Conservation (phyloP, 2,113 vertebrate genomes). For the Motacilla alba region DNA sequence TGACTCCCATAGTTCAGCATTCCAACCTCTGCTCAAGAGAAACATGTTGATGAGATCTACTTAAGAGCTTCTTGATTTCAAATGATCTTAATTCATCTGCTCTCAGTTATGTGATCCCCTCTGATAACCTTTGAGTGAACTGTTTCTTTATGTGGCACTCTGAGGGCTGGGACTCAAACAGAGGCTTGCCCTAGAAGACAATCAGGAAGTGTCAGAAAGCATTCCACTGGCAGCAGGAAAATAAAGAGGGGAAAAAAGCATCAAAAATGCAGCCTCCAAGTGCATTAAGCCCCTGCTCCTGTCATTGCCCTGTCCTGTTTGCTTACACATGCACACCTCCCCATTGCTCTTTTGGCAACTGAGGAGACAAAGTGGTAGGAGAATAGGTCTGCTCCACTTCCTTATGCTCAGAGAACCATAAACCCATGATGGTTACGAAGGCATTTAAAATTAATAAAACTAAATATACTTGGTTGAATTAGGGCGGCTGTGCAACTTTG, state of each 20-base stretch:
- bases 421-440: background rate
- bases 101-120: background rate
- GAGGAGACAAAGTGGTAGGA: background rate
- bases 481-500: background rate
- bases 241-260: background rate
- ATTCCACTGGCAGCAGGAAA: background rate
- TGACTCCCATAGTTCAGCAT: background rate
- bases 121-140: background rate
- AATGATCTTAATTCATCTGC: background rate
- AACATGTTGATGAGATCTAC: background rate
- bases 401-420: background rate
- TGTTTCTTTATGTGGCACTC: background rate
- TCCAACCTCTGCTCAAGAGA: background rate
- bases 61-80: background rate
- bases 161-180: background rate
- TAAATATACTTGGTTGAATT: background rate
- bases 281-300: background rate
- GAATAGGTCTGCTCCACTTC: background rate
- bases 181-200: background rate
- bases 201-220: background rate
- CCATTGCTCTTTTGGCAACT: background rate
- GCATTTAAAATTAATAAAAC: background rate
- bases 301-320: background rate
- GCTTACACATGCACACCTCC: background rate
- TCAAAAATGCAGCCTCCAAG: background rate